A percentile compares a stretch with the other conserved stretches of the same genome.
These are phyloP conservation scores for Phrynocephalus guinanensis DNA, from an alignment of 2,797 vertebrate species.

Conservation along the genomic window DNA sequence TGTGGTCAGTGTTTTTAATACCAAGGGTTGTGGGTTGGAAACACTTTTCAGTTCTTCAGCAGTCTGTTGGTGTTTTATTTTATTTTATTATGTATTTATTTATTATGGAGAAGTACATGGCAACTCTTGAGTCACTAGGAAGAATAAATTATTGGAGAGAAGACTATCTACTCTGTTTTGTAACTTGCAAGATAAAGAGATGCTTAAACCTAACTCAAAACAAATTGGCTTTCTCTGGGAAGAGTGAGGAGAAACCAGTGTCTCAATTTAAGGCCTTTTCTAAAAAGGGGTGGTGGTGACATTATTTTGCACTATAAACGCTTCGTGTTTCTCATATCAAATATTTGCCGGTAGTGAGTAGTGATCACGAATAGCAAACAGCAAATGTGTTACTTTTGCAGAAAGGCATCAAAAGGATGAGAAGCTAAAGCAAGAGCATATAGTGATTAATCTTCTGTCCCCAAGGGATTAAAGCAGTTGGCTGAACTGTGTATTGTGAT, in stretches of 20 bases:
- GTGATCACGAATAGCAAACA: too few relatives aligned
- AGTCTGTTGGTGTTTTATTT: neutral
- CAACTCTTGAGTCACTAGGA: neutral
- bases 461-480: neutral
- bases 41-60: neutral
- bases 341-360: too few relatives aligned
- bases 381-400: neutral
- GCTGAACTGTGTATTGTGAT: neutral
- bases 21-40: constrained; percentile 22
- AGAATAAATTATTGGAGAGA: neutral
- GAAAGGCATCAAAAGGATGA: neutral
- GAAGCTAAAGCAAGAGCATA: neutral
- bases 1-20: constrained; percentile 24
- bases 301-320: too few relatives aligned
- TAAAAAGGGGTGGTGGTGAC: neutral
- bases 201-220: neutral
- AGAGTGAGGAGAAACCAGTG: neutral
- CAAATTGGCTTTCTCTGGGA: neutral
- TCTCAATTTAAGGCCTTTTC: neutral
- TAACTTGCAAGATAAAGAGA: neutral
- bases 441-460: neutral
- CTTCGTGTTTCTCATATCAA: too few relatives aligned
- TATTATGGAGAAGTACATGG: neutral
- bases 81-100: too few relatives aligned
- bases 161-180: too few relatives aligned